Evolutionary conservation across 2,888 invertebrate species (phyloP).

Genomic region (Cryptocheilus praepositus): DNA sequence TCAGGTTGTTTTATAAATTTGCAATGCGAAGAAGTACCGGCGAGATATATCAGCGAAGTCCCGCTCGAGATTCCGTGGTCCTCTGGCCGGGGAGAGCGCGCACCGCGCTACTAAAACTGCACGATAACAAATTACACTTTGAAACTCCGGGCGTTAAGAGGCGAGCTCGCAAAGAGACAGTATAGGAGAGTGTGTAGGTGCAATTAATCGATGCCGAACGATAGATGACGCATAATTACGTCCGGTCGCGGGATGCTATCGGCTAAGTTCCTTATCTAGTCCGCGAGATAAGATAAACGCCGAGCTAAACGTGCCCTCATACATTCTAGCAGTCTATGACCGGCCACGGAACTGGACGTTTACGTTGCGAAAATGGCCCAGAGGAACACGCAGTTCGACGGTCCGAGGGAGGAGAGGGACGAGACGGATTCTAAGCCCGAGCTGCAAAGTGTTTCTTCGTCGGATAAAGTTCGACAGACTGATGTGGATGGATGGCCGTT

Average conservation of each 20-base stretch:
- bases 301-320: slow-evolving; percentile 1
- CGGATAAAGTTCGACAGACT: slow-evolving; percentile 20
- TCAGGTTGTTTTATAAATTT: too few relatives aligned
- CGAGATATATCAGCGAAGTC: too few relatives aligned
- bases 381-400: not conserved
- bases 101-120: too few relatives aligned
- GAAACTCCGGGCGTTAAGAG: not conserved
- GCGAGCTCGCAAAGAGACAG: slow-evolving; percentile 15
- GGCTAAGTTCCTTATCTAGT: not conserved
- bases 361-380: slow-evolving; percentile 1
- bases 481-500: slow-evolving; percentile 45
- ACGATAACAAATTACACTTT: too few relatives aligned
- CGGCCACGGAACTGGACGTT: not conserved
- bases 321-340: slow-evolving; percentile 1
- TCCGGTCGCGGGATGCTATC: too few relatives aligned
- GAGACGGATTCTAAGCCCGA: slow-evolving; percentile 7
- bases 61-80: too few relatives aligned
- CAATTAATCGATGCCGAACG: too few relatives aligned
- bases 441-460: slow-evolving; percentile 21
- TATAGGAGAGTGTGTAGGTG: slow-evolving; percentile 5
- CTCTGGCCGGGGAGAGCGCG: too few relatives aligned
- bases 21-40: too few relatives aligned
- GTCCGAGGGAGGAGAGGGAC: not conserved
- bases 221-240: not conserved
- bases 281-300: slow-evolving; percentile 35